Base-by-base conservation (phyloP, 1,140 invertebrate genomes). In the Trichonephila clavipes region DNA sequence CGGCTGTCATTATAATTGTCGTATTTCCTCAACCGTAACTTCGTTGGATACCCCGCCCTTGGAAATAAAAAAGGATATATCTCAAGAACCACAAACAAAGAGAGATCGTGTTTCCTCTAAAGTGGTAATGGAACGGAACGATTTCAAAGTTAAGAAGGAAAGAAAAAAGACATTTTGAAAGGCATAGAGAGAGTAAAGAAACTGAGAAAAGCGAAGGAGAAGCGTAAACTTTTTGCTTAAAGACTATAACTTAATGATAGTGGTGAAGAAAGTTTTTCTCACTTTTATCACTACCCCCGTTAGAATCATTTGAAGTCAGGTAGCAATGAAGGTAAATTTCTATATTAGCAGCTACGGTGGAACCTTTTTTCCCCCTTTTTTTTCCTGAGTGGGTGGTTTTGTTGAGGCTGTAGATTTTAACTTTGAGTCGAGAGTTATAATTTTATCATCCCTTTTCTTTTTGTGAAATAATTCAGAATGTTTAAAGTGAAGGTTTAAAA, bases 81-180 rank as follows among this genome's bases (percentile, higher is more conserved):
- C 61, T 24, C 64, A 69, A 66, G 87, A 77, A 89, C 62, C 64
- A 89, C 87, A 89, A 89, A 89, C 87, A 89, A 89, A 69, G 87
- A 40, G 21, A 40, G 62, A 89, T 89, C 87, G 66, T 89, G 87
- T 89, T 89, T 89, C 87, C 87, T 89, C 51, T 89, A 72, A 72
- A 89, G 10, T 89, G 87, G 87, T 89, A 89, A 89, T 89, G 87
- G 87, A 89, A 89, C 61, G 87, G 87, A 89, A 89, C 87, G 87
- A 58, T 16, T 72, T 62, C 82, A 8, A n/a, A 18, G 72, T 44
- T 12, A 58, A 83, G 82, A 58, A 1, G 7, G 82, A 72, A 51
- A 72, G 69, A 62, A 51, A 72, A 89, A 24, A 72, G 51, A 89
- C n/a, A 8, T 51, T 12, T 10, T 24, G 19, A 24, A 72, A 21